Conservation (phyloP, 2,888 invertebrate species). For the Tubiluchus corallicola region DNA sequence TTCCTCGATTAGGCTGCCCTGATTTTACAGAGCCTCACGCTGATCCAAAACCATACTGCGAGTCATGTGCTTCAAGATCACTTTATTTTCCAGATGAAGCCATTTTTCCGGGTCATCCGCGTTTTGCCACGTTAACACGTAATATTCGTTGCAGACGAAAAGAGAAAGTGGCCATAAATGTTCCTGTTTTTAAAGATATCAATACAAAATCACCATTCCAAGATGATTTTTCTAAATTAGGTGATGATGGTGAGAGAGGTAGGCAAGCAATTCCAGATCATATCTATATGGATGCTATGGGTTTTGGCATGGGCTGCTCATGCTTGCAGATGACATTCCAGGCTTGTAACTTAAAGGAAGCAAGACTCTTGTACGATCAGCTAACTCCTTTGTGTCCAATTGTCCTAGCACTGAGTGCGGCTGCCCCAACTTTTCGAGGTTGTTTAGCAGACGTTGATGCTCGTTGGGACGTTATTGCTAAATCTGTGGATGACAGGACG, state of each 20-base stretch:
- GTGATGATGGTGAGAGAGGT: slow-evolving; percentile 41
- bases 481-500: slow-evolving; percentile 86
- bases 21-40: slow-evolving; percentile 63
- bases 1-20: slow-evolving; percentile 73
- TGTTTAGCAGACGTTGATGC: slow-evolving; percentile 88
- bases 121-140: slow-evolving; percentile 58
- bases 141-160: slow-evolving; percentile 81
- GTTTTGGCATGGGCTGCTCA: slow-evolving; percentile 98
- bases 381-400: slow-evolving; percentile 90
- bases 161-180: slow-evolving; percentile 85
- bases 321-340: slow-evolving; percentile 82
- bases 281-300: slow-evolving; percentile 98
- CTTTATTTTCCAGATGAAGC: slow-evolving; percentile 83
- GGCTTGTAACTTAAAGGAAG: slow-evolving; percentile 89
- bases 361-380: slow-evolving; percentile 87
- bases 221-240: slow-evolving; percentile 38
- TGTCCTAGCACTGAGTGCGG: slow-evolving; percentile 88
- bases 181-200: slow-evolving; percentile 42
- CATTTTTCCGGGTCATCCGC: slow-evolving; percentile 84
- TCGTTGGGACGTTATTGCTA: slow-evolving; percentile 91
- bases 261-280: slow-evolving; percentile 59
- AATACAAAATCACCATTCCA: slow-evolving; percentile 35
- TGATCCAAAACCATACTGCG: slow-evolving; percentile 44
- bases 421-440: slow-evolving; percentile 83
- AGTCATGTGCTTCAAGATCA: slow-evolving; percentile 52